Evolutionary conservation across 2,113 vertebrate genomes (phyloP).

Genomic region (Gambusia holbrooki): DNA sequence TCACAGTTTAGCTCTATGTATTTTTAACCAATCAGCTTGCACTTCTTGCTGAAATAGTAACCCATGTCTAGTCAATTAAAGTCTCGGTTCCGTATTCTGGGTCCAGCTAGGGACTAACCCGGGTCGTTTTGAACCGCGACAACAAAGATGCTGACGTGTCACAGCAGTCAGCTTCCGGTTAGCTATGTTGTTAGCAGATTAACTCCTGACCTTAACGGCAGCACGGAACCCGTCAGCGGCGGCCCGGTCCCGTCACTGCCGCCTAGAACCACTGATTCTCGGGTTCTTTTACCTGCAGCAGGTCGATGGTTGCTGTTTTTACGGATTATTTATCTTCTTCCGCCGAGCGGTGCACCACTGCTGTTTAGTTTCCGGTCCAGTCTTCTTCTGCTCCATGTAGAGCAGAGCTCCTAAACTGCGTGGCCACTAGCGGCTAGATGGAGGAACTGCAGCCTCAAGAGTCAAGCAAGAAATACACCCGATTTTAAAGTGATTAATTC

Average conservation of each 20-base stretch:
- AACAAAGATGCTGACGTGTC: slow-evolving; percentile 25
- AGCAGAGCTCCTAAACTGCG: not conserved
- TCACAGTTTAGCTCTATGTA: not conserved
- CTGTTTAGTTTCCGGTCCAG: slow-evolving; percentile 59
- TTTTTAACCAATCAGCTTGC: slow-evolving; percentile 1
- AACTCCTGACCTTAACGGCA: not conserved
- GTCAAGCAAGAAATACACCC: no score
- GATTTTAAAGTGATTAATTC: no score
- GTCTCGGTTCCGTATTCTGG: not conserved
- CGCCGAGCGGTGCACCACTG: slow-evolving; percentile 29
- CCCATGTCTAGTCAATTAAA: not conserved
- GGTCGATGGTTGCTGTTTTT: not conserved
- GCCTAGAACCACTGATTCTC: not conserved
- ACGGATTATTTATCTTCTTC: not conserved
- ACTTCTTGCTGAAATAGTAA: no score
- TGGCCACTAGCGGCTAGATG: not conserved
- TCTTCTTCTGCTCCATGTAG: slow-evolving; percentile 29
- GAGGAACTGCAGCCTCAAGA: not conserved
- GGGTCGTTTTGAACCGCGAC: not conserved
- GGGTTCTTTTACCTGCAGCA: slow-evolving; percentile 34
- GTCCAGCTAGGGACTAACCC: not conserved
- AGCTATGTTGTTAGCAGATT: not conserved
- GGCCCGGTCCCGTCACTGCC: not conserved
- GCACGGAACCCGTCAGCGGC: not conserved
- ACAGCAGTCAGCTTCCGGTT: not conserved